phyloP scores from a whole-genome alignment of 2,113 vertebrate genomes.

The Pithys albifrons region DNA sequence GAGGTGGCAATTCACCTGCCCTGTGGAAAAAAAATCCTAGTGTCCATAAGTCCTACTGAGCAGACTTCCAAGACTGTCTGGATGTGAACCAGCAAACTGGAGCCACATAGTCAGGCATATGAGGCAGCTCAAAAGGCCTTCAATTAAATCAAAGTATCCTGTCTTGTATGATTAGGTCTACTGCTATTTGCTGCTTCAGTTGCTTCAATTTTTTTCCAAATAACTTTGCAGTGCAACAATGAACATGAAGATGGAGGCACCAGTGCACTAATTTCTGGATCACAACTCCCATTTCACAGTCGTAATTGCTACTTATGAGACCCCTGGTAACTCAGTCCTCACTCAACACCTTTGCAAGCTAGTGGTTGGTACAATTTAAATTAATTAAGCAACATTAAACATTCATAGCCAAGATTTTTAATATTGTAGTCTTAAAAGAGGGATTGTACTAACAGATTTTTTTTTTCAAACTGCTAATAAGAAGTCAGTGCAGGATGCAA shows the following conservation, averaged over 20 bases:
- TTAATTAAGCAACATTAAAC: conserved; percentile 51
- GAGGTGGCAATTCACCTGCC: not conserved
- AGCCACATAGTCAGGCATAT: not conserved
- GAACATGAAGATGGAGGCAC: not conserved
- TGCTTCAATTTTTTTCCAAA: not conserved
- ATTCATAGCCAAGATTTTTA: conserved; percentile 24
- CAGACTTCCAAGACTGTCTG: not conserved
- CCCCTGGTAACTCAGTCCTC: not conserved
- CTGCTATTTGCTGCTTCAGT: not conserved
- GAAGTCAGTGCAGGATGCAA: not conserved
- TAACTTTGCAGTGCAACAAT: not conserved
- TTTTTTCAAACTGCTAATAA: not conserved
- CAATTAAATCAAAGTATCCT: not conserved
- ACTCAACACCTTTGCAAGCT: not conserved
- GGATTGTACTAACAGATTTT: not conserved
- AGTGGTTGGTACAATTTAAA: conserved; percentile 25
- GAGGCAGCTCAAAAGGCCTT: not conserved
- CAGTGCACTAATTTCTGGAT: not conserved
- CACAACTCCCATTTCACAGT: not conserved
- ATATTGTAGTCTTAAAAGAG: not conserved
- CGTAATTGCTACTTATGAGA: conserved; percentile 16
- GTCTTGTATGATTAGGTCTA: not conserved
- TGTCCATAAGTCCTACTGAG: not conserved
- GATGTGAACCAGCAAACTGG: not conserved
- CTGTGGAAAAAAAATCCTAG: not conserved